Base-by-base conservation (phyloP, 2,888 invertebrate genomes). In the Limnephilus marmoratus region DNA sequence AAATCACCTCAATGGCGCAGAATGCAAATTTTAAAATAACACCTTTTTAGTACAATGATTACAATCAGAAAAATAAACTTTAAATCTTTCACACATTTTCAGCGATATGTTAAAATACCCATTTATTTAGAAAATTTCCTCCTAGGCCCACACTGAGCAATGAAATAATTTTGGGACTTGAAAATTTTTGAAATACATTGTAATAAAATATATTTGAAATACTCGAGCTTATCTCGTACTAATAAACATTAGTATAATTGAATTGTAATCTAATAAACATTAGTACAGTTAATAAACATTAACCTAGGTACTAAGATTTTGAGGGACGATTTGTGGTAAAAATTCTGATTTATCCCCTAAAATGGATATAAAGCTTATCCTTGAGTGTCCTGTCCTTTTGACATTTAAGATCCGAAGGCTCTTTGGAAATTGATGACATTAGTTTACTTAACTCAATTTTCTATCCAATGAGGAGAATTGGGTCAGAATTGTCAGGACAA, bases 391-490 rank as follows among this genome's bases (percentile, higher is more conserved):
- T 80, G 90, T 81, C 86, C 86, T 45, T 87, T 87, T 90, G 90
- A 90, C 90, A 92, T 87, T 90, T 87, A 87, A 90, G 90, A 41
- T 92, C 81, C 49, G 37, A 80, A 45, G 37, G 81, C n/a, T 85
- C 53, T 53, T 88, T 87, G 85, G 81, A 92, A 92, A 90, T 92
- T 92, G 90, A 90, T 90, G 86, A 81, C 90, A 92, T 92, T 87
- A 92, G 90, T 92, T 92, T 87, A n/a, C 68, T 68, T 68, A 68
- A 68, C 68, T 68, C 68, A 68, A 68, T 68, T 68, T 68, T 68
- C 68, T 68, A 1, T 68, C 68, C 68, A 68, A 68, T 68, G 68
- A 68, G 68, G 68, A 24, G 68, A 68, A 68, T 68, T 68, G 68
- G 68, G 68, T 68, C 68, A 68, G 68, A 68, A 68, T 68, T n/a